Evolutionary conservation across 1,140 invertebrate genomes (phyloP), one percentile per base, ranked within the genome.

Genomic region (Trigoniulus corallinus): DNA sequence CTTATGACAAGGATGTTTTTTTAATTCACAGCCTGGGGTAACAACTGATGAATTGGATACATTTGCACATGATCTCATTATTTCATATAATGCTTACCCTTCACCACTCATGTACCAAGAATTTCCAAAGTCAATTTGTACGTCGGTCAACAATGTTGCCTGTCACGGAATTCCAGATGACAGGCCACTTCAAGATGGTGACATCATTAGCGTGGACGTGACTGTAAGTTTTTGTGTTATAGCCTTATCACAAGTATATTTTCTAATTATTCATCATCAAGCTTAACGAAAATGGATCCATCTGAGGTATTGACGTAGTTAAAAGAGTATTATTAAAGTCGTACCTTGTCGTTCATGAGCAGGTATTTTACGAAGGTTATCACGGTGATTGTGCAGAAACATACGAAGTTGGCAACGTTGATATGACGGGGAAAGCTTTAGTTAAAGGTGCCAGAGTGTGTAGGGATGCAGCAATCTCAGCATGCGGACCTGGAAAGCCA

Each of bases 81-180:
- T 84, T 43, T 70, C 81, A 53, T 67, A 75, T 58, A 75, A 79
- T 53, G 86, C 83, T 4, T 95, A 94, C 71, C 93, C 93, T 25
- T 95, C 91, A 37, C 84, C 91, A 0, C 68, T 95, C 12, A 75
- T 81, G 61, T 95, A 94, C 62, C 74, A 71, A 49, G 77, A 80
- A 1, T 97, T 84, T 65, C 88, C 88, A 23, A 95, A 95, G 63
- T 94, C 89, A 53, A 74, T 94, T 3, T 96, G 91, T 64, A 96
- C 91, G 1, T 94, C 89, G 47, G 77, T 96, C 0, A 96, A 96
- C 63, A 93, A 96, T 70, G 82, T 95, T 7, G 84, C 80, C 22
- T 91, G 87, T 59, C 92, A 97, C 73, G 92, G 91, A 22, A 93
- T 97, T 59, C 93, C 93, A 3, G 89, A 95, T 65, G 69, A 79